A percentile compares a stretch with the other conserved stretches of the same genome.
These are phyloP conservation scores for Cichladusa arquata DNA, from an alignment of 2,113 vertebrate genomes.

Conservation along the genomic window DNA sequence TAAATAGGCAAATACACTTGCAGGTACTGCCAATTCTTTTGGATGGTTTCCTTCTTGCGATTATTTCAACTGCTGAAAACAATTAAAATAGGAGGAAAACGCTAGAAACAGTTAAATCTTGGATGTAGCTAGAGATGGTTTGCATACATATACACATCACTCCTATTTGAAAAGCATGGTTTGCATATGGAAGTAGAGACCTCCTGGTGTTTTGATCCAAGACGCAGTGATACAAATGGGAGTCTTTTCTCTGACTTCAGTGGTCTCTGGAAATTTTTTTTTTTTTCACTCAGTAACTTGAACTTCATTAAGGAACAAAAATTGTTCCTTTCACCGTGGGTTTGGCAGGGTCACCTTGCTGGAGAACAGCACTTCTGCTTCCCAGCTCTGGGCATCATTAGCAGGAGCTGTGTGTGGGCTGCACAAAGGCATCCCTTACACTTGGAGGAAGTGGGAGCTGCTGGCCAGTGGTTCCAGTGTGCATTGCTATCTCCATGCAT, in stretches of 20 bases:
- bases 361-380: not conserved
- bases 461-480: not conserved
- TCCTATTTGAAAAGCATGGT: not conserved
- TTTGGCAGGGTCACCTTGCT: constrained; percentile 7
- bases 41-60: not conserved
- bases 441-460: not conserved
- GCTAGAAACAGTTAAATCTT: not conserved
- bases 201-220: not conserved
- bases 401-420: not conserved
- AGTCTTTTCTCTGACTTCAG: not conserved
- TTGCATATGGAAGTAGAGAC: not conserved
- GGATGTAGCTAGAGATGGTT: not conserved
- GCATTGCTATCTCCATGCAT: not conserved
- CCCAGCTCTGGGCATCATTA: not conserved
- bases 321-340: not conserved
- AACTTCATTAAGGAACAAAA: not conserved
- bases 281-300: not conserved
- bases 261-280: not conserved
- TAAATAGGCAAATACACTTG: not conserved
- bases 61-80: not conserved
- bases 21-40: not conserved
- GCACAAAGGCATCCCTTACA: not conserved
- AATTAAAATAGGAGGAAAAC: not conserved
- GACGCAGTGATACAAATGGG: not conserved
- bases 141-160: not conserved